A percentile compares a stretch with the other conserved stretches of the same genome.
phyloP scores from a whole-genome alignment of 2,888 invertebrate species.

The Tenthredo livida region DNA sequence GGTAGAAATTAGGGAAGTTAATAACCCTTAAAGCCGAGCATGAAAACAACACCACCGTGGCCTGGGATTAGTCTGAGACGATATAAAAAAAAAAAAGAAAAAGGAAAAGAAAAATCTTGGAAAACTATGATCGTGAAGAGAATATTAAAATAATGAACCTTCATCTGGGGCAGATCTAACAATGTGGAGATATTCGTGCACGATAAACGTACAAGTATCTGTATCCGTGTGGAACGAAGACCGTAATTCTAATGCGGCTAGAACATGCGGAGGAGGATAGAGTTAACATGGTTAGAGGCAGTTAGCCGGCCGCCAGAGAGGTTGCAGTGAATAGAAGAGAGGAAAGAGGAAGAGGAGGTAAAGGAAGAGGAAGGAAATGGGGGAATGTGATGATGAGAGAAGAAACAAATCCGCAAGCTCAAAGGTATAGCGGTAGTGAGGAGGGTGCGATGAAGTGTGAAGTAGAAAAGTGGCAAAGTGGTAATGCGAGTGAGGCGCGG shows the following conservation, averaged over 20 bases:
- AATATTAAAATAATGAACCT: background rate
- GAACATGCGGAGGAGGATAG: background rate
- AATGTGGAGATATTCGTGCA: background rate
- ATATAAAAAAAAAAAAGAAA: background rate
- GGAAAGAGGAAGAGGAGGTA: background rate
- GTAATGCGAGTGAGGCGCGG: constrained; percentile 50
- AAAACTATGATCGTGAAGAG: background rate
- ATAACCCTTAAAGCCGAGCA: background rate
- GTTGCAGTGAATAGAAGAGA: background rate
- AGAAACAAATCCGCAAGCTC: constrained; percentile 23
- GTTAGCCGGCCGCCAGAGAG: background rate
- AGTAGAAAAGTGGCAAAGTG: constrained; percentile 54
- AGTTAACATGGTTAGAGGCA: constrained; percentile 26
- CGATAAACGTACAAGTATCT: background rate
- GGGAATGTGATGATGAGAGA: constrained; percentile 28
- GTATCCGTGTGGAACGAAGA: background rate
- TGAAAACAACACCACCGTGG: background rate
- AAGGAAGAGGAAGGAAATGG: background rate
- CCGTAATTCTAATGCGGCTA: background rate
- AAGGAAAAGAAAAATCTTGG: background rate
- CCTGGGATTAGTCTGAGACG: background rate
- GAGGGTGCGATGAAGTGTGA: constrained; percentile 60
- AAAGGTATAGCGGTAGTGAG: constrained; percentile 43
- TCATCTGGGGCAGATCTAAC: background rate
- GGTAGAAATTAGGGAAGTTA: constrained; percentile 59